Conservation (phyloP, 1,140 invertebrate species). For the Bombus superbus region DNA sequence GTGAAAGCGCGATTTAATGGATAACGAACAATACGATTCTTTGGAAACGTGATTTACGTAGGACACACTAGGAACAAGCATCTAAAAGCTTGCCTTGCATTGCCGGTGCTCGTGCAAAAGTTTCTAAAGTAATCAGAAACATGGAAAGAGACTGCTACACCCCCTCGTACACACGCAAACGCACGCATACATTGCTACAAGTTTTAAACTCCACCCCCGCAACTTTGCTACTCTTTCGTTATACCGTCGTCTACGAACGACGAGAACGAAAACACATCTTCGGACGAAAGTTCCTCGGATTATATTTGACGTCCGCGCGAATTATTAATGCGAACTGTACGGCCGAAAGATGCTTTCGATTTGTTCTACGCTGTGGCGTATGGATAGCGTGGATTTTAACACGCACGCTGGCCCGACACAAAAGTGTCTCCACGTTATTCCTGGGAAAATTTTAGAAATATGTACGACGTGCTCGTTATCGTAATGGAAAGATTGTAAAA, state of each 20-base stretch:
- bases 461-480: too few relatives aligned
- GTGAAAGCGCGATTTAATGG: neutral
- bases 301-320: conserved; percentile 25
- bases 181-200: conserved; percentile 56
- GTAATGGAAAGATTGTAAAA: too few relatives aligned
- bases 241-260: conserved; percentile 40
- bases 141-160: conserved; percentile 53
- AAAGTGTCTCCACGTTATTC: too few relatives aligned
- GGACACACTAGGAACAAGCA: conserved; percentile 47
- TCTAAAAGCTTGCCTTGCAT: conserved; percentile 62
- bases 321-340: conserved; percentile 51
- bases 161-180: neutral
- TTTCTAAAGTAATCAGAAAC: conserved; percentile 69
- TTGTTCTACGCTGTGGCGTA: neutral
- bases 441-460: too few relatives aligned
- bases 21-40: conserved; percentile 16
- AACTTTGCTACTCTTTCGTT: conserved; percentile 51
- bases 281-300: conserved; percentile 33
- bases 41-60: conserved; percentile 39
- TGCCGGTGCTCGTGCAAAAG: conserved; percentile 50
- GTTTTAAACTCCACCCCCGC: conserved; percentile 62
- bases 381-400: neutral
- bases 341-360: neutral
- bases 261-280: conserved; percentile 58
- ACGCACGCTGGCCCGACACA: too few relatives aligned